Percentiles rank a stretch among this genome's conserved stretches.
These are phyloP conservation scores for Hydrotaea cyrtoneurina DNA, from an alignment of 2,888 invertebrate species.

Conservation along the genomic window DNA sequence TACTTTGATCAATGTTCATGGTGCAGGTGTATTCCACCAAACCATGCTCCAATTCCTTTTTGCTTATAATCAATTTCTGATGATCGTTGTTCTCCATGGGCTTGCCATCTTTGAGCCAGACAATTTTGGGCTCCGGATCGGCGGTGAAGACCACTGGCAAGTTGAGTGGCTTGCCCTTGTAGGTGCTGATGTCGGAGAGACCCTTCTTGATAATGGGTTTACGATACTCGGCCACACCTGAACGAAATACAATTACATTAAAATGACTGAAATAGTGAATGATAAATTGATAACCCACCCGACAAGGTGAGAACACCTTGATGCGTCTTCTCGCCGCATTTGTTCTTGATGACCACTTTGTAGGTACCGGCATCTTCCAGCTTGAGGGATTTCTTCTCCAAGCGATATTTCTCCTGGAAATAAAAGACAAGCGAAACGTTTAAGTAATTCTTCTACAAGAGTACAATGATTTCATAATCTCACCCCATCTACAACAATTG, in stretches of 20 bases:
- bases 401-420: slow-evolving; percentile 84
- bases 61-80: slow-evolving; percentile 84
- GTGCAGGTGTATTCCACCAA: slow-evolving; percentile 91
- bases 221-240: slow-evolving; percentile 88
- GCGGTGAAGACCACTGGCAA: slow-evolving; percentile 90
- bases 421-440: neutral
- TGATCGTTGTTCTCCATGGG: slow-evolving; percentile 82
- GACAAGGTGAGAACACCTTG: slow-evolving; percentile 88
- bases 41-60: slow-evolving; percentile 87
- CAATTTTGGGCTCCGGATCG: slow-evolving; percentile 93
- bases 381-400: slow-evolving; percentile 87
- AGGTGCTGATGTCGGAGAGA: slow-evolving; percentile 86
- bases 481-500: slow-evolving; percentile 84
- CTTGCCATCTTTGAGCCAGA: slow-evolving; percentile 90
- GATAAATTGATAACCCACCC: slow-evolving; percentile 82
- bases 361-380: slow-evolving; percentile 90
- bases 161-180: slow-evolving; percentile 86
- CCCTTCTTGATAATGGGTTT: slow-evolving; percentile 88
- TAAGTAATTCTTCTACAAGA: neutral
- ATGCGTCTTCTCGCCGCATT: slow-evolving; percentile 89
- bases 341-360: slow-evolving; percentile 90
- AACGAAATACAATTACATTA: slow-evolving; percentile 18
- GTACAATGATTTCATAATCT: slow-evolving; percentile 54
- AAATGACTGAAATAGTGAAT: neutral
- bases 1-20: slow-evolving; percentile 88